Base-by-base conservation (phyloP, 2,797 vertebrate genomes). In the Sebastes oblongus region DNA sequence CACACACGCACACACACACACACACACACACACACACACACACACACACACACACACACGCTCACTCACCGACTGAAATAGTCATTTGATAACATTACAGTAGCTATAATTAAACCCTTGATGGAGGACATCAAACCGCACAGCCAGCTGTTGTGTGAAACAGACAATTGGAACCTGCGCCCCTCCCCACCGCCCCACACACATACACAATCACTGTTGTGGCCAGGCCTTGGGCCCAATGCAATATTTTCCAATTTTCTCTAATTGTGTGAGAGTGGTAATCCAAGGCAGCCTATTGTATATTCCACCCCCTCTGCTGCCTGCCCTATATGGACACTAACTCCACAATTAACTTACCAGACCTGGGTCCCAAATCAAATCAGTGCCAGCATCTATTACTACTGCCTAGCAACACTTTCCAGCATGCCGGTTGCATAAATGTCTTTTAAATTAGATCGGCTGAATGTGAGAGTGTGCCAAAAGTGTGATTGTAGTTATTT, bases 231-330 rank as follows among this genome's bases (percentile, higher is more conserved):
- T 78, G 77, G 91, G 90, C 92, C 89, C 93, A 94, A 89, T 86
- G 93, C 95, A 96, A 95, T 96, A 95, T 95, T 95, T 95, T 94
- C 93, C 93, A 95, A 95, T 95, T 96, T 95, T 88, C 92, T 87
- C 85, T 95, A 96, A 96, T 95, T 95, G 94, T 91, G 84, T 94
- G 92, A 93, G 90, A 93, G 91, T 92, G 87, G 95, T 95, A 96
- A 95, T 94, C 92, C 88, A 92, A 94, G 89, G 92, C 93, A 90
- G 89, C 89, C 92, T 90, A 92, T 94, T 92, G 90, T 91, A 91
- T 92, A 89, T 92, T 92, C 92, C 92, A 86, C 91, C 91, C 86
- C 88, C 88, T 91, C 83, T 4, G 27, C 83, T 85, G 87, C 78
- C 77, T 86, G 86, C 90, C 91, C 93, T 93, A 90, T 94, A 94